Evolutionary conservation across 2,113 vertebrate species (phyloP).

Genomic region (Hemiscyllium ocellatum): DNA sequence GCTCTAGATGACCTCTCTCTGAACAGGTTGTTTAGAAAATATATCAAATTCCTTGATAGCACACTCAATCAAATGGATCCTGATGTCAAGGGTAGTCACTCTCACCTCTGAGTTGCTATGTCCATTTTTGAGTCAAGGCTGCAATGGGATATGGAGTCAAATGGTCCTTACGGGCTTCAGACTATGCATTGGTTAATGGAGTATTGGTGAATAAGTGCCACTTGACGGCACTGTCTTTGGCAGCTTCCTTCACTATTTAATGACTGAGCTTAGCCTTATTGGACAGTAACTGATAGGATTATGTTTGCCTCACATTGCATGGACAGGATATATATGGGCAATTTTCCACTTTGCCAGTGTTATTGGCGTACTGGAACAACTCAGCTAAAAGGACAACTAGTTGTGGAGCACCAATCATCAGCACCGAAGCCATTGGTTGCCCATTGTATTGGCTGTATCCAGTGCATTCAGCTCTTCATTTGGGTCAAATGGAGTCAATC

Average conservation of each 20-base stretch:
- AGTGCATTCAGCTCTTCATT: background rate
- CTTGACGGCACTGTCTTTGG: background rate
- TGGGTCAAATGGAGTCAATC: background rate
- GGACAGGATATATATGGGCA: background rate
- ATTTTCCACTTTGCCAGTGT: background rate
- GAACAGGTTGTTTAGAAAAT: too few species aligned
- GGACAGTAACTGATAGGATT: background rate
- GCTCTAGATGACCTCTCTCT: too few species aligned
- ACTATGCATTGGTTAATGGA: background rate
- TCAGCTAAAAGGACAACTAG: background rate
- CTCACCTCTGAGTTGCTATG: background rate
- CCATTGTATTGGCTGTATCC: background rate
- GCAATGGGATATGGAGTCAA: background rate
- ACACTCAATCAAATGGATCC: background rate
- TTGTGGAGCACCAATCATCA: background rate
- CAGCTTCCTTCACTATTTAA: background rate
- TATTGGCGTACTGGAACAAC: background rate
- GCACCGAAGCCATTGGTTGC: background rate
- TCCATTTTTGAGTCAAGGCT: too few species aligned
- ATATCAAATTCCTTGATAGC: background rate
- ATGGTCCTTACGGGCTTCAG: background rate
- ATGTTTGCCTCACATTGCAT: background rate
- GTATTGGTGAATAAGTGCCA: background rate
- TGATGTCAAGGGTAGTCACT: too few species aligned
- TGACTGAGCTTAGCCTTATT: background rate